Evolutionary conservation across 2,888 invertebrate species (phyloP).

Genomic region (Zele albiditarsus): DNA sequence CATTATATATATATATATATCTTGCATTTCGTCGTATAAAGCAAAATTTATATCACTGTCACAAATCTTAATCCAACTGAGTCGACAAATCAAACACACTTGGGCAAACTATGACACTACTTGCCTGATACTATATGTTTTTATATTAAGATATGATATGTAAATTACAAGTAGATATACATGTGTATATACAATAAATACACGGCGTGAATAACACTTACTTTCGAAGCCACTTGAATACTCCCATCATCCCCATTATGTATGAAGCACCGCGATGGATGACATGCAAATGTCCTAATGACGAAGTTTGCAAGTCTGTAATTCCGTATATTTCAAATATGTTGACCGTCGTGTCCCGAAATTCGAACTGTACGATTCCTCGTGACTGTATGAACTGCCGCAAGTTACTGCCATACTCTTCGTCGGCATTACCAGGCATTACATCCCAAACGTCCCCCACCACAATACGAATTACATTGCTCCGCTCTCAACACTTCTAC

Average conservation of each 20-base stretch:
- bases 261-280: slow-evolving; percentile 51
- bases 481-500: slow-evolving; percentile 42
- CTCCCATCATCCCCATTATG: slow-evolving; percentile 64
- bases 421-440: slow-evolving; percentile 27
- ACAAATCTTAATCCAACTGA: neutral
- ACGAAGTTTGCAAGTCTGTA: slow-evolving; percentile 29
- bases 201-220: slow-evolving; percentile 52
- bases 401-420: slow-evolving; percentile 31
- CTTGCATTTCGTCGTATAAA: neutral
- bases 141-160: neutral
- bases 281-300: slow-evolving; percentile 45
- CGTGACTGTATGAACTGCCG: slow-evolving; percentile 46
- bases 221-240: slow-evolving; percentile 66
- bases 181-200: neutral
- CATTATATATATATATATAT: no score
- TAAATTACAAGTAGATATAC: neutral
- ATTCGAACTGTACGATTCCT: slow-evolving; percentile 53
- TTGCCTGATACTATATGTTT: neutral
- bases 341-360: slow-evolving; percentile 41
- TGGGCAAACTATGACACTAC: neutral
- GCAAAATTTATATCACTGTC: neutral
- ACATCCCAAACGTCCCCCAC: slow-evolving; percentile 47
- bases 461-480: slow-evolving; percentile 36
- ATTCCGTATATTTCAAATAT: slow-evolving; percentile 17
- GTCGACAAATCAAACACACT: neutral